Percentiles rank a stretch among this genome's conserved stretches.
phyloP scores from a whole-genome alignment of 2,797 vertebrate genomes.

The Alcedo atthis region DNA sequence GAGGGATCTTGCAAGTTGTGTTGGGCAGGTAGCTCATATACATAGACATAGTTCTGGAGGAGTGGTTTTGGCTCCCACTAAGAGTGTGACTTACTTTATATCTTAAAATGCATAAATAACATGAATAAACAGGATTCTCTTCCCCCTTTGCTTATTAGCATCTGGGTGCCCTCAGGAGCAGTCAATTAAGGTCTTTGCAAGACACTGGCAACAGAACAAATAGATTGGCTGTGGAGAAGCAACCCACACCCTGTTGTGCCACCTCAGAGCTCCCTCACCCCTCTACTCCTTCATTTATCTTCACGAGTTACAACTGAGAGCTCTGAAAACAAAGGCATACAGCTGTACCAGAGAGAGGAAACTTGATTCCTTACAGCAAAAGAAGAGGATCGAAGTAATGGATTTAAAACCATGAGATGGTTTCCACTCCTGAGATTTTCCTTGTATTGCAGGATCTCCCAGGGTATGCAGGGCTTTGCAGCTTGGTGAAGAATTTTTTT shows the following conservation, averaged over 20 bases:
- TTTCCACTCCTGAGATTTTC: not conserved
- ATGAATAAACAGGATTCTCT: not conserved
- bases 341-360: not conserved
- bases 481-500: not conserved
- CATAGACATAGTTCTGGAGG: not conserved
- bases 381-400: not conserved
- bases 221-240: not conserved
- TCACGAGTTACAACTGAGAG: not conserved
- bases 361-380: not conserved
- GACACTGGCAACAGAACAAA: not conserved
- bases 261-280: not conserved
- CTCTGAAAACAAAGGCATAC: not conserved
- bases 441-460: not conserved
- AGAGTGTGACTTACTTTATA: not conserved
- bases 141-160: not conserved
- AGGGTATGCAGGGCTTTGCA: not conserved
- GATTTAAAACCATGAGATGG: not conserved
- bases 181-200: not conserved
- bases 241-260: not conserved
- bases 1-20: not conserved
- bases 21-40: not conserved
- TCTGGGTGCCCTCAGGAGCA: not conserved
- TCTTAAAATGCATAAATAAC: not conserved
- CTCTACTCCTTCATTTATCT: not conserved
- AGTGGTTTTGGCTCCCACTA: not conserved